A percentile compares a stretch with the other conserved stretches of the same genome.
These are phyloP conservation scores for Lanistes nyassanus DNA, from an alignment of 1,140 invertebrate genomes.

Conservation along the genomic window DNA sequence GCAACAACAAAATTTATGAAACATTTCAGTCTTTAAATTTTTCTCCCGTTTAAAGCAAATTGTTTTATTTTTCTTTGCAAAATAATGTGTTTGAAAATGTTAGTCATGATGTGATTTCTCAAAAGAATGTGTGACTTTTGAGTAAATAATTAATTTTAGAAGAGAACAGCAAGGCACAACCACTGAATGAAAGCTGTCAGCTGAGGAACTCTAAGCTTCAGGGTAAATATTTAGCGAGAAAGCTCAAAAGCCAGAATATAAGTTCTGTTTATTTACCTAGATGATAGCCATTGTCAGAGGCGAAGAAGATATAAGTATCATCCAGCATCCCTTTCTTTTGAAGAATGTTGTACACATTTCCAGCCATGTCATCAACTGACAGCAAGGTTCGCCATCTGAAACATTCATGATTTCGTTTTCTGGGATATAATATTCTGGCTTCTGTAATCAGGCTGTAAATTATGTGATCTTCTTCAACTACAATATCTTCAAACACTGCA, in stretches of 20 bases:
- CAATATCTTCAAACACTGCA: no score
- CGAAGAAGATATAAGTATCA: conserved; percentile 84
- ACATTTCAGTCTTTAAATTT: background rate
- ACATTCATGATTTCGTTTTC: background rate
- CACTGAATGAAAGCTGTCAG: background rate
- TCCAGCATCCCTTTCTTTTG: conserved; percentile 71
- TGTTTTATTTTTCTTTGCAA: background rate
- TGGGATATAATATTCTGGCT: no score
- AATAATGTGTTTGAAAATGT: background rate
- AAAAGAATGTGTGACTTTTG: background rate
- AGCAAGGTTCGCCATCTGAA: conserved; percentile 79
- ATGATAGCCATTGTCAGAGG: conserved; percentile 91
- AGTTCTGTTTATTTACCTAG: conserved; percentile 70
- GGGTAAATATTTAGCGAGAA: background rate
- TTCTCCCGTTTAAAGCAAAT: background rate
- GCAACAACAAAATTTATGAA: conserved; percentile 37
- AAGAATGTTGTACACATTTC: conserved; percentile 73
- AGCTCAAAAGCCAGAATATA: background rate
- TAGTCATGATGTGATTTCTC: background rate
- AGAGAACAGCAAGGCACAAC: background rate
- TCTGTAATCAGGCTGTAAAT: no score
- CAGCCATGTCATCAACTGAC: conserved; percentile 87
- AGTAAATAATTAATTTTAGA: background rate
- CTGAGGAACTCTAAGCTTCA: background rate
- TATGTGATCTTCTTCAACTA: no score